Percentiles rank a stretch among this genome's conserved stretches.
Evolutionary conservation across 1,140 invertebrate genomes (phyloP).

Genomic region (Zaprionus inermis): DNA sequence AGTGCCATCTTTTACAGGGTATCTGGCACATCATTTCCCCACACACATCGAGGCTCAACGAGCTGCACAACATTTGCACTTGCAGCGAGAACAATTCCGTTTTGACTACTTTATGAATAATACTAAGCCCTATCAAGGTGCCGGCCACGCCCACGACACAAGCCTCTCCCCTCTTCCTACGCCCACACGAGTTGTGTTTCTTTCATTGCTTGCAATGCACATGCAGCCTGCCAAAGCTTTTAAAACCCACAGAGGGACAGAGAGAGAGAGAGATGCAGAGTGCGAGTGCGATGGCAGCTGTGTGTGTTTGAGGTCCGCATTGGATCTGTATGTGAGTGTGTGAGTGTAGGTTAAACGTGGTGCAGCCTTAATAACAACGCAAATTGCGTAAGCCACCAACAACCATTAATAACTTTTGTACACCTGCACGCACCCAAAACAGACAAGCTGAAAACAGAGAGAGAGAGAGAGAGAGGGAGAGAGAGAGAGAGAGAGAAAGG

Average conservation of each 20-base stretch:
- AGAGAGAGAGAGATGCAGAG: not conserved
- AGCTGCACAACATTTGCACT: not conserved
- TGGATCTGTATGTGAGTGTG: slow-evolving; percentile 4
- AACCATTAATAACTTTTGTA: slow-evolving; percentile 76
- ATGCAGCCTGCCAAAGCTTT: slow-evolving; percentile 22
- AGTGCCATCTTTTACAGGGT: not conserved
- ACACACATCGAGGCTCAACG: not conserved
- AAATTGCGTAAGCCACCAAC: slow-evolving; percentile 73
- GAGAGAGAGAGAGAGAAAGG: not conserved
- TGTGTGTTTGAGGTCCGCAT: not conserved
- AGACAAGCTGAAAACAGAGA: slow-evolving; percentile 9
- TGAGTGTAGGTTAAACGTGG: slow-evolving; percentile 38
- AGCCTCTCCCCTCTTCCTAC: not conserved
- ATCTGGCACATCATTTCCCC: not conserved
- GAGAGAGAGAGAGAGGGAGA: not conserved
- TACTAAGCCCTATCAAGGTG: not conserved
- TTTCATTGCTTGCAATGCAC: slow-evolving; percentile 40
- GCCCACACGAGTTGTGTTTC: not conserved
- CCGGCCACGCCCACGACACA: not conserved
- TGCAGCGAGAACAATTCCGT: not conserved
- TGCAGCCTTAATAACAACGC: slow-evolving; percentile 64
- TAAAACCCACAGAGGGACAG: slow-evolving; percentile 23
- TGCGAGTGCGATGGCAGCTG: not conserved
- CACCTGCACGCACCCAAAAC: slow-evolving; percentile 59
- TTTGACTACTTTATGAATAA: slow-evolving; percentile 8